A percentile compares a stretch with the other conserved stretches of the same genome.
These are phyloP conservation scores for Bryconaethiops microstoma DNA, from an alignment of 2,797 vertebrate genomes.

Conservation along the genomic window DNA sequence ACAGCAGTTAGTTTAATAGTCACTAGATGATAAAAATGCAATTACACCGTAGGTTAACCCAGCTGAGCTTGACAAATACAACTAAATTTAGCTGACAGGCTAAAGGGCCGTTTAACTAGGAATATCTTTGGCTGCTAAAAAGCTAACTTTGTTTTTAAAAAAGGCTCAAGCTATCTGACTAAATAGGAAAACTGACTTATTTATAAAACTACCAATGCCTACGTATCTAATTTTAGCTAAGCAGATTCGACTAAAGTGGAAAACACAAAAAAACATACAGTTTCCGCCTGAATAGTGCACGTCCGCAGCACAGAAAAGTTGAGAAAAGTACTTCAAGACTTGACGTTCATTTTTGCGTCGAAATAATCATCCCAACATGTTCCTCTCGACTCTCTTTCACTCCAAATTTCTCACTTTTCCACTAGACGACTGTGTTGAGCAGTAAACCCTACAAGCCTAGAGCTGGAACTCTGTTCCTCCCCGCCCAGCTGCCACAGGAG, in stretches of 20 bases:
- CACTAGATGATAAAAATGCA: not conserved
- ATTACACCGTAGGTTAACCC: not conserved
- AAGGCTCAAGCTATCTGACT: not conserved
- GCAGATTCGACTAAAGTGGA: not conserved
- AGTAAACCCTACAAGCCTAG: too few relatives aligned
- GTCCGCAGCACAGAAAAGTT: not conserved
- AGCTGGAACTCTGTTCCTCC: not conserved
- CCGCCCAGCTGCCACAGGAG: not conserved
- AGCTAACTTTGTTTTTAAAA: not conserved
- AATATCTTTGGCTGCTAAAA: not conserved
- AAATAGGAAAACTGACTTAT: not conserved
- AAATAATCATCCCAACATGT: slow-evolving; percentile 50
- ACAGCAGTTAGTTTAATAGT: not conserved
- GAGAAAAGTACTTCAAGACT: slow-evolving; percentile 6
- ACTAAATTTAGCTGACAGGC: not conserved
- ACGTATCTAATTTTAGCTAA: not conserved
- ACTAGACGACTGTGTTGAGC: not conserved
- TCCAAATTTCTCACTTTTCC: slow-evolving; percentile 4
- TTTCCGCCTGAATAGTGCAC: slow-evolving; percentile 27
- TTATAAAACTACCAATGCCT: not conserved
- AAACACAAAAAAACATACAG: slow-evolving; percentile 32
- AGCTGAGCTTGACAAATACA: not conserved
- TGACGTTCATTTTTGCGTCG: slow-evolving; percentile 43
- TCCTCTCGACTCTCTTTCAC: slow-evolving; percentile 17
- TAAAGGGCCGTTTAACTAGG: not conserved